Evolutionary conservation across 2,113 vertebrate genomes (phyloP).

Genomic region (Machaerirhynchus nigripectus): DNA sequence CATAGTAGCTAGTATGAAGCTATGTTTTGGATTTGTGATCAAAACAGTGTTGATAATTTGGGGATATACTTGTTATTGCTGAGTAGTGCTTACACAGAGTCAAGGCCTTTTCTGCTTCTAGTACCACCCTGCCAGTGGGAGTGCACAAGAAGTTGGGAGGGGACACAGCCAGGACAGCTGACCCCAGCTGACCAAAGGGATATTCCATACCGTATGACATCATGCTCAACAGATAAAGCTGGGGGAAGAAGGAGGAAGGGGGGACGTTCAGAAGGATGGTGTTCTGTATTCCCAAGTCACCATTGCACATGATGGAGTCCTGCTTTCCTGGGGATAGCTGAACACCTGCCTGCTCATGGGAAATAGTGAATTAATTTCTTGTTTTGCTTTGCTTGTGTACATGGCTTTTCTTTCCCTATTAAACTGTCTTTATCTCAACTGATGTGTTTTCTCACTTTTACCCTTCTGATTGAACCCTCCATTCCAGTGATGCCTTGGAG

Average conservation of each 20-base stretch:
- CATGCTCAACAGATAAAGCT: neutral
- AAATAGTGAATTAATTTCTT: neutral
- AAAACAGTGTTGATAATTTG: neutral
- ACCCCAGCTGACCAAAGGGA: neutral
- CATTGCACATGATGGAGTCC: neutral
- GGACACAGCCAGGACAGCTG: neutral
- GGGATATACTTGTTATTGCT: neutral
- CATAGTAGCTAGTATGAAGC: neutral
- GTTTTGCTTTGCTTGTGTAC: neutral
- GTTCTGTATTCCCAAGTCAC: neutral
- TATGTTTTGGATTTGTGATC: neutral
- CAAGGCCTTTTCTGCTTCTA: neutral
- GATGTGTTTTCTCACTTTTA: neutral
- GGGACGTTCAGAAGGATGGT: neutral
- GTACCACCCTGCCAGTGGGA: neutral
- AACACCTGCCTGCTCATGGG: neutral
- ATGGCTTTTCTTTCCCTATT: neutral
- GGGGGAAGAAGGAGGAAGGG: neutral
- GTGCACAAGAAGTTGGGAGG: neutral
- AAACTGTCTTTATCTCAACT: neutral
- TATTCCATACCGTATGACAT: neutral
- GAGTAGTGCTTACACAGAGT: neutral
- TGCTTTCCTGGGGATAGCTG: neutral
- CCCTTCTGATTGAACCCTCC: neutral
- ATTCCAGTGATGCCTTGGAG: neutral